Evolutionary conservation across 2,888 invertebrate genomes (phyloP), one percentile per base, ranked within the genome.

Genomic region (Lochmaea capreae): DNA sequence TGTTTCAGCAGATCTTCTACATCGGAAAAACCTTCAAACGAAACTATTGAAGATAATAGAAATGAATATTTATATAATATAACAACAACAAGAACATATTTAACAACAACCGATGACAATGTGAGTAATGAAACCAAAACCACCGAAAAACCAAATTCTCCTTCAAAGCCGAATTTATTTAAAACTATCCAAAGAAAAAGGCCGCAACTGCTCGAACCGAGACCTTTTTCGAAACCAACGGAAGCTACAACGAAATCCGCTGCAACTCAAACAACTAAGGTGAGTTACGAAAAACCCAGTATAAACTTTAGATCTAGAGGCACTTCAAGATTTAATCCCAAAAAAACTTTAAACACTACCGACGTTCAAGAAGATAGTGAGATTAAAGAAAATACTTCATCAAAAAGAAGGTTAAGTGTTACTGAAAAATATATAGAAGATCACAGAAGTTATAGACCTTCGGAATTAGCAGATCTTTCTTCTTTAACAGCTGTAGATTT

Each of bases 401-500:
- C 66, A 6, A 69, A 62, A 63, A 71, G 77, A 26, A 58, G 77
- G 14, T 11, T 73, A 3, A 42, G 72, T 12, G 76, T 75, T 52
- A 81, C 84, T 6, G 83, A 82, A 76, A 75, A 75, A 57, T 65
- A 83, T 57, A 80, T 83, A 2, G 82, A 82, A 49, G 77, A 81
- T 6, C 78, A 81, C 61, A 78, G 87, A 65, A 83, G 81, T 52
- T 87, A 83, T 78, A 81, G 87, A 75, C 88, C 87, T 9, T 79
- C 83, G 0, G 84, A 85, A 77, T 78, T 86, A n/a, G 89, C 89
- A 74, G 91, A 91, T 83, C 81, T 90, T 16, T 86, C 90, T 62
- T 90, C 90, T 3, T 83, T 91, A 62, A 90, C 90, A 2, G 89
- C 90, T 0, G 85, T 88, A 26, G 91, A 91, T 79, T 83, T 85